Conservation (phyloP, 2,113 vertebrate species). For the Megaptera novaeangliae region DNA sequence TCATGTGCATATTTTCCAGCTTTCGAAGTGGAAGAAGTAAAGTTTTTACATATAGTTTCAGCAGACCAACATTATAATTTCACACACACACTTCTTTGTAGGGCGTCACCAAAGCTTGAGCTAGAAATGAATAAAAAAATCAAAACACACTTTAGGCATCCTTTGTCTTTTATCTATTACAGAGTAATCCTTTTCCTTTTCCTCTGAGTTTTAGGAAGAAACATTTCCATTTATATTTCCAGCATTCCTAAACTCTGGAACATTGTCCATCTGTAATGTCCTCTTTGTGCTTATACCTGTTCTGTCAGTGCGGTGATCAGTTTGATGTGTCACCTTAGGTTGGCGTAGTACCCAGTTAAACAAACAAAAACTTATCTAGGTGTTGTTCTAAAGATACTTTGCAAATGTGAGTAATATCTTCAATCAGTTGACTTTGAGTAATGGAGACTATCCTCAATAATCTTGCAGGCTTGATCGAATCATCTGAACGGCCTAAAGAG, state of each 20-base stretch:
- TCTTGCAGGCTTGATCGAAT: neutral
- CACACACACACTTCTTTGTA: neutral
- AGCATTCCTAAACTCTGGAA: neutral
- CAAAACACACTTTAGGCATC: neutral
- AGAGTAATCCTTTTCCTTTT: neutral
- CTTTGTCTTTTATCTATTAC: neutral
- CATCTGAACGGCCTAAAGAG: neutral
- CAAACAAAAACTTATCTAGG: neutral
- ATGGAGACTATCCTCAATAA: neutral
- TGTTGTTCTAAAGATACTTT: neutral
- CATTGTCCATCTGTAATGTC: neutral
- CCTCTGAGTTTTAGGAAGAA: neutral
- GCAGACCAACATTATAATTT: neutral
- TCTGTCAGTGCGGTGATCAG: neutral
- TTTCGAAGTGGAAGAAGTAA: neutral
- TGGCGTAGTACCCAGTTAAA: neutral
- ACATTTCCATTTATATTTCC: neutral
- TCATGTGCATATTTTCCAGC: neutral
- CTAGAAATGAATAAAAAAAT: neutral
- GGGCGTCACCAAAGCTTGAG: neutral
- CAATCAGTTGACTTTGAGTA: neutral
- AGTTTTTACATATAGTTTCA: neutral
- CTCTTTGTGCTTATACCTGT: neutral
- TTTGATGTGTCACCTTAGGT: neutral
- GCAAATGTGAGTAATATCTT: neutral